Conservation (phyloP, 2,888 invertebrate species). For the Epinotia ramella region DNA sequence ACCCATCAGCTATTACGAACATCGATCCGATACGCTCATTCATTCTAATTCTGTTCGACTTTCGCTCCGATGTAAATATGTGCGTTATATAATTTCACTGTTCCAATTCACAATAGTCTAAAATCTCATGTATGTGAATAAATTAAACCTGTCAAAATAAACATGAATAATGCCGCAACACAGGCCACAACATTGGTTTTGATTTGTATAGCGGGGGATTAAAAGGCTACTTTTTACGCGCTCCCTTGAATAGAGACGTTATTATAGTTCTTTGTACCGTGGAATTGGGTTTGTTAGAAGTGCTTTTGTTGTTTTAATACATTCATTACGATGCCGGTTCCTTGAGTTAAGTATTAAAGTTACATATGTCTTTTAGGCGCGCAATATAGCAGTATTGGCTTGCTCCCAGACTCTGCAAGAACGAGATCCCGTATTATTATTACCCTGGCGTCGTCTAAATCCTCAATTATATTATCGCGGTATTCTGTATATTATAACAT, state of each 20-base stretch:
- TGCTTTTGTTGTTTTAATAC: conserved; percentile 29
- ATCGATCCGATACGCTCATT: conserved; percentile 4
- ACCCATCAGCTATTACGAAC: conserved; percentile 14
- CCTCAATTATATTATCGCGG: not conserved
- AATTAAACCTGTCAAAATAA: conserved; percentile 32
- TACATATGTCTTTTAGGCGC: conserved; percentile 33
- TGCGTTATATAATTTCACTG: not conserved
- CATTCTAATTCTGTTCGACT: not conserved
- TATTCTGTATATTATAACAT: not conserved
- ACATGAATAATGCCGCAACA: conserved; percentile 32
- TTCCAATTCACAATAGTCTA: conserved; percentile 1
- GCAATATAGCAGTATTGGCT: conserved; percentile 9
- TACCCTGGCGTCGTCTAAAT: not conserved
- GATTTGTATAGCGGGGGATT: conserved; percentile 25
- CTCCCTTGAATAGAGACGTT: conserved; percentile 18
- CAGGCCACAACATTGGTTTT: conserved; percentile 4
- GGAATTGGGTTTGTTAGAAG: conserved; percentile 19
- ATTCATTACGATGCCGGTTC: conserved; percentile 17
- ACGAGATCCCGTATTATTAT: not conserved
- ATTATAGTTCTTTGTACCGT: conserved; percentile 32
- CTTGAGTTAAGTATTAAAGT: conserved; percentile 30
- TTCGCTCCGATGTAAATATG: not conserved
- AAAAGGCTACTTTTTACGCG: conserved; percentile 27
- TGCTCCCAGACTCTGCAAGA: not conserved
- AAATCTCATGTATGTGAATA: conserved; percentile 20